A percentile compares a stretch with the other conserved stretches of the same genome.
phyloP scores from a whole-genome alignment of 2,113 vertebrate genomes.

The Herpailurus yagouaroundi region DNA sequence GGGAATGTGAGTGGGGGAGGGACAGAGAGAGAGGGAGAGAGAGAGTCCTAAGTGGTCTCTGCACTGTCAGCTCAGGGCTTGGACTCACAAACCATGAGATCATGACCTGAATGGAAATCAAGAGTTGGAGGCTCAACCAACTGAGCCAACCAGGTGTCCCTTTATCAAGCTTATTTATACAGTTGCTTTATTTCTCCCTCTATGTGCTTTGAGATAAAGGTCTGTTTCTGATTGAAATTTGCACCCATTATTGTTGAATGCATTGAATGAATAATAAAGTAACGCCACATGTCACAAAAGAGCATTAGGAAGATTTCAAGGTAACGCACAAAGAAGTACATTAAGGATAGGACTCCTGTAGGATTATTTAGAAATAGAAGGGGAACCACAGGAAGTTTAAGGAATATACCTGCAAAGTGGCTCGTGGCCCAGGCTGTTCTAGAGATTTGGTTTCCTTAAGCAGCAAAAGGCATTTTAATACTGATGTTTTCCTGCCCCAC shows the following conservation, averaged over 20 bases:
- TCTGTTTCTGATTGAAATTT: conserved; percentile 6
- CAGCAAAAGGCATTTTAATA: conserved; percentile 32
- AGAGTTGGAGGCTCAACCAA: too few relatives aligned
- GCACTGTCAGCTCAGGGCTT: too few relatives aligned
- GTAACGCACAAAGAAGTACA: background rate
- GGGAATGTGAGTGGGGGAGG: too few relatives aligned
- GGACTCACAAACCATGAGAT: too few relatives aligned
- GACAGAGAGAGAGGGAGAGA: too few relatives aligned
- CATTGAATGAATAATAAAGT: background rate
- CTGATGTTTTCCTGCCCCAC: background rate
- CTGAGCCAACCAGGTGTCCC: too few relatives aligned
- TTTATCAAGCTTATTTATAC: background rate
- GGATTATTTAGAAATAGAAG: background rate
- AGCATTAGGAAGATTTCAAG: background rate
- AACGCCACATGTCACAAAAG: background rate
- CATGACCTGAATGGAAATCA: too few relatives aligned
- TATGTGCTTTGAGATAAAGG: background rate
- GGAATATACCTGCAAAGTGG: background rate
- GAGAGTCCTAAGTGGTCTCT: too few relatives aligned
- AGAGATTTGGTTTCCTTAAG: conserved; percentile 29
- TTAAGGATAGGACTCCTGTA: background rate
- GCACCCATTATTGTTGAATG: background rate
- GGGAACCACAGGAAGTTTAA: background rate
- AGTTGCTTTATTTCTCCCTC: background rate
- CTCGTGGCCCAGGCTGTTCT: background rate